Base-by-base conservation (phyloP, 35 echinoderm and acorn worm species). In the Apostichopus californicus region DNA sequence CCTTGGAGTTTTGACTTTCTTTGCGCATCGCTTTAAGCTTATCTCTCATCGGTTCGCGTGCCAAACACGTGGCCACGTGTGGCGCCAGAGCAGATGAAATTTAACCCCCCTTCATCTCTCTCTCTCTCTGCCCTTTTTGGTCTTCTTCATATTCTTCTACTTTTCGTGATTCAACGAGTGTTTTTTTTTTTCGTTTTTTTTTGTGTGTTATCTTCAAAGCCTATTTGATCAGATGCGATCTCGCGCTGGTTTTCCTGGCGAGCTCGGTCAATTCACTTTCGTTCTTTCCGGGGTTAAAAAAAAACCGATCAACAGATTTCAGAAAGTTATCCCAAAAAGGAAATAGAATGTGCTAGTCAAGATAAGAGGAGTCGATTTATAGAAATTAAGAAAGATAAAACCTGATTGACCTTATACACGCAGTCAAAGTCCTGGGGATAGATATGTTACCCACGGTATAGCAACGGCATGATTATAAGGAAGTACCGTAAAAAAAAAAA, bases 311-410 rank as follows among this genome's bases (percentile, higher is more conserved):
- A 5, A 8, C 55, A 57, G 81, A 55, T 34, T 57, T 14, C 81
- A 22, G 71, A 85, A 56, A 85, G 81, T 85, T 83, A 46, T 60
- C 81, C 80, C 81, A 85, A 85, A 85, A 85, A 85, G 81, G 81
- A 58, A 85, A 85, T 85, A 85, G 81, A 85, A 85, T 58, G 81
- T 85, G 81, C 55, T 54, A 59, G 54, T 60, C 71, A 18, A 73
- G 71, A 68, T 68, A 13, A 9, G 64, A 4, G 64, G 64, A 68
- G 17, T 68, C 17, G 28, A 34, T 60, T 60, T 60, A 9, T n/a
- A n/a, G 6, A 9, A 9, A 9, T 12, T 60, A 60, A 25, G 25
- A 25, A 25, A 25, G 25, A 25, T 25, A 25, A 25, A 25, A 60
- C 58, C 58, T 1, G 28, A 34, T 34, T 60, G 58, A 12, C 58